phyloP scores from a whole-genome alignment of 2,888 invertebrate species.

The Dinocampus coccinellae region DNA sequence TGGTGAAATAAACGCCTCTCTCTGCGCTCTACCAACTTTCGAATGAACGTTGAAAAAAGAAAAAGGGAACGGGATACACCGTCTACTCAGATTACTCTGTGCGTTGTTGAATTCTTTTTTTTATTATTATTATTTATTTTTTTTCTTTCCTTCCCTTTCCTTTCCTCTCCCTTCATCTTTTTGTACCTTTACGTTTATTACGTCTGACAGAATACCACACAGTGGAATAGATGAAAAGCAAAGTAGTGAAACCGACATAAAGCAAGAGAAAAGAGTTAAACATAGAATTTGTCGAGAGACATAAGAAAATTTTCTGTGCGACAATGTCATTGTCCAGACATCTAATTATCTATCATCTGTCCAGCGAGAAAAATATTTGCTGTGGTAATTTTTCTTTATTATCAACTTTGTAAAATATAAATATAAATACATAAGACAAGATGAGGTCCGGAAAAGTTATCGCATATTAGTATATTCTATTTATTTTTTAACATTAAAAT shows the following conservation, averaged over 20 bases:
- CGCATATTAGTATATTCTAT: not conserved
- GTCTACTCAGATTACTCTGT: constrained; percentile 22
- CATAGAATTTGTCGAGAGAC: constrained; percentile 1
- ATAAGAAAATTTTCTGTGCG: not conserved
- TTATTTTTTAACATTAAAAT: not conserved
- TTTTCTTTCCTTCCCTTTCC: not conserved
- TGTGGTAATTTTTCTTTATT: not conserved
- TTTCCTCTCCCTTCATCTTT: not conserved
- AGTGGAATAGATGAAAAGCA: constrained; percentile 20
- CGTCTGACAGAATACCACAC: not conserved
- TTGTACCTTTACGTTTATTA: constrained; percentile 16
- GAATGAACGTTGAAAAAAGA: constrained; percentile 28
- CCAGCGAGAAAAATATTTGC: not conserved
- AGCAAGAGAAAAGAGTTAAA: not conserved
- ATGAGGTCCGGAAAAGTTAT: not conserved
- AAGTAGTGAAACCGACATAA: constrained; percentile 13
- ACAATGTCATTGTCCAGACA: not conserved
- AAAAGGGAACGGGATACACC: constrained; percentile 12
- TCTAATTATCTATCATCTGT: not conserved
- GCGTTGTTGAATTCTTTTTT: constrained; percentile 2
- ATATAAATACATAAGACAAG: not conserved
- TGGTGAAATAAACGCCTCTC: constrained; percentile 37
- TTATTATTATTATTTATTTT: no score
- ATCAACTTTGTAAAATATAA: not conserved
- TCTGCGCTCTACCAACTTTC: constrained; percentile 5